Conservation (phyloP, 2,797 vertebrate genomes). For the Myiothlypis chrysogaster region DNA sequence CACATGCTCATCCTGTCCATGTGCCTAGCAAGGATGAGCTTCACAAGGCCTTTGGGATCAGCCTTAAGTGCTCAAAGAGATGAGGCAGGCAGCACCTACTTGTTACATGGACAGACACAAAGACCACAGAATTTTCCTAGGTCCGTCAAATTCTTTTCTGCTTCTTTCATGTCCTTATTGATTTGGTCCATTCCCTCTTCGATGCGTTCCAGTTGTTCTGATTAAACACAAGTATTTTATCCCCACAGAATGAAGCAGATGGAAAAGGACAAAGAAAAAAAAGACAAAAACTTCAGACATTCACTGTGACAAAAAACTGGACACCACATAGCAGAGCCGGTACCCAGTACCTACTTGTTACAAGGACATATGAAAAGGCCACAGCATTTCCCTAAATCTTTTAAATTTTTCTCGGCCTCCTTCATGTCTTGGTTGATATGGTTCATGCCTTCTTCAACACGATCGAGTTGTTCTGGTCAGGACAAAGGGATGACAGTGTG, state of each 20-base stretch:
- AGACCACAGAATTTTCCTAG: slow-evolving; percentile 99
- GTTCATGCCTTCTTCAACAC: slow-evolving; percentile 99
- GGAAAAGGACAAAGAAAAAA: slow-evolving; percentile 93
- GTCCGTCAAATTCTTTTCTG: slow-evolving; percentile 99
- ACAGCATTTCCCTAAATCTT: slow-evolving; percentile 99
- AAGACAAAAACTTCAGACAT: slow-evolving; percentile 97
- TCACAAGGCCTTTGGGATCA: slow-evolving; percentile 78
- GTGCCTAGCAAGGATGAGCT: slow-evolving; percentile 81
- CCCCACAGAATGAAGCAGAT: slow-evolving; percentile 99
- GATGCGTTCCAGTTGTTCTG: slow-evolving; percentile 99
- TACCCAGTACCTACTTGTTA: slow-evolving; percentile 99
- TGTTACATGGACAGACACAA: slow-evolving; percentile 99
- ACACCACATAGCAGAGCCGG: slow-evolving; percentile 97
- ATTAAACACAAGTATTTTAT: slow-evolving; percentile 99
- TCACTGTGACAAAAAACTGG: slow-evolving; percentile 97
- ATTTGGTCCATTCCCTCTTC: slow-evolving; percentile 99
- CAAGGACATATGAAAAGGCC: slow-evolving; percentile 99
- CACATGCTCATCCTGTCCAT: slow-evolving; percentile 82
- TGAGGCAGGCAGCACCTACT: slow-evolving; percentile 99
- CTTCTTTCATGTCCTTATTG: slow-evolving; percentile 99
- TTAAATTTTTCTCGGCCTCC: slow-evolving; percentile 99
- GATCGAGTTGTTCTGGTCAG: slow-evolving; percentile 99
- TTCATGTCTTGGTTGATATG: slow-evolving; percentile 99
- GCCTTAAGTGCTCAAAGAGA: slow-evolving; percentile 83
- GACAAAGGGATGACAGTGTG: slow-evolving; percentile 99